Percentiles rank a stretch among this genome's conserved stretches.
Evolutionary conservation across 2,888 invertebrate species (phyloP).

Genomic region (Athetis lepigone): DNA sequence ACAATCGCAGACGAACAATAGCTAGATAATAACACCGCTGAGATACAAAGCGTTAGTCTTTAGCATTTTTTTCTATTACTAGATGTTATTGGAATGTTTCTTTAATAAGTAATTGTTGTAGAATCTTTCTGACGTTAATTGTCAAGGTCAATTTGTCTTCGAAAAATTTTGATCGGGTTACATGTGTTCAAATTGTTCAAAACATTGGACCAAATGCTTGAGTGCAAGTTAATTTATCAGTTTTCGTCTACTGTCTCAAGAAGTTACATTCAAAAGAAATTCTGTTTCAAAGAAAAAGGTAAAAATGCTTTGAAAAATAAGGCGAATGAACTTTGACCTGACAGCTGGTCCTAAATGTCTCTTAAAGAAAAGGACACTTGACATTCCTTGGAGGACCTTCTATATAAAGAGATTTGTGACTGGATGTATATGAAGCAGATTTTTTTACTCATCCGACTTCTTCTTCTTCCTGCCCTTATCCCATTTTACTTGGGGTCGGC

Average conservation of each 20-base stretch:
- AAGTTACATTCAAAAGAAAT: constrained; percentile 27
- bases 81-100: constrained; percentile 14
- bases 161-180: neutral
- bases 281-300: constrained; percentile 8
- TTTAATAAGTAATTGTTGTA: neutral
- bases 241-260: neutral
- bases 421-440: too few relatives aligned
- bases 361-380: neutral
- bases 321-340: constrained; percentile 13
- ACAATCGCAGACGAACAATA: constrained; percentile 59
- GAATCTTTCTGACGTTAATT: neutral
- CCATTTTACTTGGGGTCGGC: too few relatives aligned
- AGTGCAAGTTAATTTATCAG: too few relatives aligned
- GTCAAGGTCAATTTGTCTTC: neutral
- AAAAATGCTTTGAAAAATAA: constrained; percentile 1
- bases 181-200: too few relatives aligned
- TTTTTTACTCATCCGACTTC: too few relatives aligned
- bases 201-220: too few relatives aligned
- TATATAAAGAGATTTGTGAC: too few relatives aligned
- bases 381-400: neutral
- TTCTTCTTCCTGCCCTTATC: too few relatives aligned
- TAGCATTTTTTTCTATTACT: constrained; percentile 21
- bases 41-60: constrained; percentile 29
- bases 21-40: constrained; percentile 49
- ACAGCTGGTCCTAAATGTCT: constrained; percentile 2